Base-by-base conservation (phyloP, 1,140 invertebrate species). In the Pogonognathellus flavescens region DNA sequence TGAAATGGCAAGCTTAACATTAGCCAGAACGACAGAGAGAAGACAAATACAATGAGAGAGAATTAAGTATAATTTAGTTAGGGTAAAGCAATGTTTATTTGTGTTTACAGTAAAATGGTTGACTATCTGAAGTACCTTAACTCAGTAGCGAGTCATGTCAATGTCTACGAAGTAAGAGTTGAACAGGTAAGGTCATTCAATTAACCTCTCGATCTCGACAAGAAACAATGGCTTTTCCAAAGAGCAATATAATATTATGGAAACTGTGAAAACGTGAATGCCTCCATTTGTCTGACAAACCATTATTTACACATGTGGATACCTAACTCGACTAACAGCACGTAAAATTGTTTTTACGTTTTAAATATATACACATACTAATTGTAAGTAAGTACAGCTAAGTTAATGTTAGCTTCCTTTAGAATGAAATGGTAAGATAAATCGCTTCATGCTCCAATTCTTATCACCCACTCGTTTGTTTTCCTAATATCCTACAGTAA, bases 111-210 rank as follows among this genome's bases (percentile, higher is more conserved):
- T 76, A n/a, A n/a, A 9, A n/a, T 31, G 16, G 31, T 41, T 76
- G 31, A 20, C 20, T 13, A 62, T 62, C 41, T 72, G 66, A 72
- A 76, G 41, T 76, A 49, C 66, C n/a, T n/a, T n/a, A 41, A 41
- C 31, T 3, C 31, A 41, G 31, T 1, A 41, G 31, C 31, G 31
- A 41, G 31, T 41, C 31, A 41, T 41, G 31, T 76, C 70, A 76
- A 76, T 76, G 70, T 76, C 70, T 31, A 76, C 41, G 16, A 76
- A 76, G 70, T 76, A 76, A 76, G 49, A 76, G 70, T 76, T 76
- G 70, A 76, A 66, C 20, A 25, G 62, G 22, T 66, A 66, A 66
- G 62, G 62, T 66, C 62, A 66, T 13, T 25, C 62, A 25, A 20
- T 66, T 66, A 66, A 66, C 62, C 62, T 66, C 62, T 66, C 25